Conservation (phyloP, 2,113 vertebrate species). For the Amazona vittata region DNA sequence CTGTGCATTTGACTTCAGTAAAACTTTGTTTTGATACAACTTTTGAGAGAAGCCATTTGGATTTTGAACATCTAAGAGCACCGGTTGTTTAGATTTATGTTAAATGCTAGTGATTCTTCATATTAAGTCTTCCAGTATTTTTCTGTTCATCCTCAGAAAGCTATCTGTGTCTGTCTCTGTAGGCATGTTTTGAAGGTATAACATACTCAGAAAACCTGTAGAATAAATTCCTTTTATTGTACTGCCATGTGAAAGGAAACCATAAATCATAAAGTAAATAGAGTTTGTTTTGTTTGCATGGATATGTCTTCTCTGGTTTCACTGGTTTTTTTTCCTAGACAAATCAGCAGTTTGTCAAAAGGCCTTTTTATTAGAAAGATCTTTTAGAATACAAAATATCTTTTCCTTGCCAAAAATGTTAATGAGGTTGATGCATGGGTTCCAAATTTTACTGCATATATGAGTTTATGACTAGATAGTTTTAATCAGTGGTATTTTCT, state of each 20-base stretch:
- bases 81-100: not conserved
- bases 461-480: not conserved
- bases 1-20: not conserved
- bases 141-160: not conserved
- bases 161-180: not conserved
- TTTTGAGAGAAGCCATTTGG: not conserved
- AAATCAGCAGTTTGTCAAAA: not conserved
- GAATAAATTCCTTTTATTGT: not conserved
- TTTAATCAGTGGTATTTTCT: not conserved
- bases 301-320: not conserved
- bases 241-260: not conserved
- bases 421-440: not conserved
- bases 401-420: not conserved
- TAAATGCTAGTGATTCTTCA: not conserved
- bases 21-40: not conserved
- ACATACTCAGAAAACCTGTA: not conserved
- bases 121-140: not conserved
- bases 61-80: not conserved
- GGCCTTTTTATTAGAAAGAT: not conserved
- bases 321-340: not conserved
- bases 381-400: not conserved
- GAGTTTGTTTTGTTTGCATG: not conserved
- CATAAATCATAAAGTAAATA: not conserved
- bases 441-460: not conserved
- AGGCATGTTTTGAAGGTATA: not conserved